phyloP scores from a whole-genome alignment of 2,888 invertebrate species.

The Aphidius colemani region DNA sequence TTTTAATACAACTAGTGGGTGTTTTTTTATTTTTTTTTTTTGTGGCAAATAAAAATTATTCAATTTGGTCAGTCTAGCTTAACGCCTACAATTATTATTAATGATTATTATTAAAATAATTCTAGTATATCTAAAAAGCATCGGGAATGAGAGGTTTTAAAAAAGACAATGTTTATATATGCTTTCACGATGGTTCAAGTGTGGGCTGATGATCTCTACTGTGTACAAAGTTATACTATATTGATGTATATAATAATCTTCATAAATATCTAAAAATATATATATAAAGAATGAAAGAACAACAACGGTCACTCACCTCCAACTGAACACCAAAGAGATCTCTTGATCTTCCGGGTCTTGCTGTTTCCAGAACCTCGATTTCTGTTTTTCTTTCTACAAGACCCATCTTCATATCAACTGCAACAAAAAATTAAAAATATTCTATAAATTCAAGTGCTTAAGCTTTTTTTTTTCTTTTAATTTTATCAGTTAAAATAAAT shows the following conservation, averaged over 20 bases:
- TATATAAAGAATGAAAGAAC: background rate
- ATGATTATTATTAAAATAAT: too few species aligned
- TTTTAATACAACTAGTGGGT: too few species aligned
- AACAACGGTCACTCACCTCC: constrained; percentile 61
- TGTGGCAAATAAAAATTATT: too few species aligned
- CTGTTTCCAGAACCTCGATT: constrained; percentile 55
- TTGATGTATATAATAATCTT: too few species aligned
- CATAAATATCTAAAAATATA: background rate
- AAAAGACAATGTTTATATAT: background rate
- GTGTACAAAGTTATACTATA: too few species aligned
- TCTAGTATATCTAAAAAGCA: too few species aligned
- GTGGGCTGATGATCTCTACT: too few species aligned
- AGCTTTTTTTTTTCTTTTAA: background rate
- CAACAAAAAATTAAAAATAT: background rate
- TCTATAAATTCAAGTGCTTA: background rate
- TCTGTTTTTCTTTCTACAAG: constrained; percentile 51
- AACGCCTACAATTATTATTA: too few species aligned
- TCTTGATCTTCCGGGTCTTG: constrained; percentile 62
- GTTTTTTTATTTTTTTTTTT: too few species aligned
- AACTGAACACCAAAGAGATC: constrained; percentile 69
- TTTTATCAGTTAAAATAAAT: background rate
- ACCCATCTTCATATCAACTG: constrained; percentile 46
- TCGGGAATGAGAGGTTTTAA: too few species aligned
- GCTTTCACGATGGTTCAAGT: background rate
- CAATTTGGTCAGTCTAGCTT: too few species aligned